Evolutionary conservation across 2,797 vertebrate genomes (phyloP), one percentile per base, ranked within the genome.

Genomic region (Ataeniobius toweri): DNA sequence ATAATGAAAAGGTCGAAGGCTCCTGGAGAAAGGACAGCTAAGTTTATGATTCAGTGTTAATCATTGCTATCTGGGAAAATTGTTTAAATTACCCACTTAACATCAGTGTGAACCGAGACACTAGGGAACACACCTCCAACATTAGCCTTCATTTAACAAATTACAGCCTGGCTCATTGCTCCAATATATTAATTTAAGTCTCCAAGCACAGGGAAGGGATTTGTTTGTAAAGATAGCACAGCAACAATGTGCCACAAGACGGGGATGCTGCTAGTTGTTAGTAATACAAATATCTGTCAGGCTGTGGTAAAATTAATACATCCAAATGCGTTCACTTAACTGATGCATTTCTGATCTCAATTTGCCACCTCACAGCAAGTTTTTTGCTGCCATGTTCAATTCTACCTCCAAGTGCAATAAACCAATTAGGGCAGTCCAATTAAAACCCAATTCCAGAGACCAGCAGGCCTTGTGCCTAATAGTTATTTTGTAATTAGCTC

Each of bases 381-480:
- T 71, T 88, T 73, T 70, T 85, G 76, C 91, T 70, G 73, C 84
- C 85, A 84, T 69, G 39, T 88, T 93, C 84, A 88, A 89, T 87
- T 91, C 84, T 85, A 87, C 86, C 91, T 93, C 83, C 79, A 85
- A 92, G 89, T 90, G 91, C 89, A 92, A 86, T 93, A 91, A 89
- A 91, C 89, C 93, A 95, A 94, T 95, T 94, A 94, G 89, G 90
- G 83, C 74, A 50, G 80, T 91, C 94, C 94, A 95, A 95, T 96
- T 95, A 95, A 96, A 95, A 93, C 75, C 83, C 89, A 89, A 93
- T 94, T 96, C 92, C 91, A 93, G 91, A 93, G 93, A 91, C 85
- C 88, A 92, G 92, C 94, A 88, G 83, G 90, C 80, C 82, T 85
- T 81, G 88, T 78, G 88, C 87, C 91, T 94, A 94, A 93, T 94